These are phyloP conservation scores for Ditylenchus weischeri DNA, from an alignment of 2,888 invertebrate species.

Conservation along the genomic window DNA sequence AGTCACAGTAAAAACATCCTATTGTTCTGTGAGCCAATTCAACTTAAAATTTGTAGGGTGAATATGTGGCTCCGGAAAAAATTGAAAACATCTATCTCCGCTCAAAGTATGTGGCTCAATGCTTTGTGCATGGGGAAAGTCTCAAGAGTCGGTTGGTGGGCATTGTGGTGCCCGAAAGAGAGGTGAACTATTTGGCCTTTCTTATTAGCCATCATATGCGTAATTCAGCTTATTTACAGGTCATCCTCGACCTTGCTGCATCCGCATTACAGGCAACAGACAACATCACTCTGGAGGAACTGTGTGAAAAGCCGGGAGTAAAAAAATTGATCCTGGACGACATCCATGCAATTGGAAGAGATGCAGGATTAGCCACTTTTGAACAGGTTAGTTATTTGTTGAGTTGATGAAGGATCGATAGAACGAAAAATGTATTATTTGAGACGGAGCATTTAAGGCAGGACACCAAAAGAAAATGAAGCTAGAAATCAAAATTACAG, in stretches of 20 bases:
- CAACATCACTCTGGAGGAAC: constrained; percentile 57
- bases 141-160: constrained; percentile 87
- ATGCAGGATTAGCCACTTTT: constrained; percentile 85
- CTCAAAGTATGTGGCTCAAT: constrained; percentile 89
- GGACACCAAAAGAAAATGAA: too few species aligned
- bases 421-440: too few species aligned
- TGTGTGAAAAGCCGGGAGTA: constrained; percentile 64
- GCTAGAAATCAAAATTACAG: too few species aligned
- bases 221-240: too few species aligned
- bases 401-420: too few species aligned
- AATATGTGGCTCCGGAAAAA: constrained; percentile 97
- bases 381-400: constrained; percentile 65
- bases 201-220: background rate
- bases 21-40: constrained; percentile 4
- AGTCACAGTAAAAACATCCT: background rate
- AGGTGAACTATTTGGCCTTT: constrained; percentile 81
- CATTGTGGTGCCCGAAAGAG: constrained; percentile 89
- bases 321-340: constrained; percentile 85
- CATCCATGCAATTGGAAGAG: constrained; percentile 82
- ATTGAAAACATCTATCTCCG: constrained; percentile 91
- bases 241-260: too few species aligned
- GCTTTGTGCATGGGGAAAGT: constrained; percentile 94
- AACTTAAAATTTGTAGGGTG: constrained; percentile 70
- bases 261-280: too few species aligned
- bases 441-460: too few species aligned